A percentile compares a stretch with the other conserved stretches of the same genome.
These are phyloP conservation scores for Eupithecia subumbrata DNA, from an alignment of 2,888 invertebrate genomes.

Conservation along the genomic window DNA sequence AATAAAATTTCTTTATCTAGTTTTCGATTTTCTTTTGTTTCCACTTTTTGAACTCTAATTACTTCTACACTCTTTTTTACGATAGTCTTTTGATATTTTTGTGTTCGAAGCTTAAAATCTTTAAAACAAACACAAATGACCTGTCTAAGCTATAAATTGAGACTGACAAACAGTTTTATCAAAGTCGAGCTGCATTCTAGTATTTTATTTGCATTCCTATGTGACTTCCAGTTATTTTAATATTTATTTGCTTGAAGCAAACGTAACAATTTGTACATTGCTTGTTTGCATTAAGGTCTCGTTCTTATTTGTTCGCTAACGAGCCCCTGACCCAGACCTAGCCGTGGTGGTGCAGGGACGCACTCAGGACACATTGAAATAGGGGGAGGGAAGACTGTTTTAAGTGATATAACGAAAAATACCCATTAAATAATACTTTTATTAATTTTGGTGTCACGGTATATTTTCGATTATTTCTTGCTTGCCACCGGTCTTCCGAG, in stretches of 20 bases:
- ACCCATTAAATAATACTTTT: too few relatives aligned
- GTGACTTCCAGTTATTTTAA: neutral
- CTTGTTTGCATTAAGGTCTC: constrained; percentile 8
- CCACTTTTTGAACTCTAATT: neutral
- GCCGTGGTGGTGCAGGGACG: constrained; percentile 1
- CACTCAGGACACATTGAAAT: neutral
- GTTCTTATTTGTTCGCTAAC: constrained; percentile 13
- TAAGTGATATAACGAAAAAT: too few relatives aligned
- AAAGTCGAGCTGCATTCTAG: neutral
- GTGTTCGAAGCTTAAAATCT: neutral
- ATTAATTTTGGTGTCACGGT: too few relatives aligned
- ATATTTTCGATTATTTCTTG: too few relatives aligned
- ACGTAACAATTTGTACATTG: constrained; percentile 8
- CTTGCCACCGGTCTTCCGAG: neutral
- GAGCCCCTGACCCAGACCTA: constrained; percentile 16
- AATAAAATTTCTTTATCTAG: neutral
- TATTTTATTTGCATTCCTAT: neutral
- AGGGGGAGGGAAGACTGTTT: neutral
- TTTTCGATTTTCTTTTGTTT: neutral
- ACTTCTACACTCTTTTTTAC: too few relatives aligned
- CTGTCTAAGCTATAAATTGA: neutral
- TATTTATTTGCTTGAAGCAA: constrained; percentile 5
- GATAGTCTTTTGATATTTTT: neutral
- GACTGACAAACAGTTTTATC: neutral
- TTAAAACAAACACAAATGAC: neutral